Evolutionary conservation across 2,888 invertebrate species (phyloP).

Genomic region (Luperina testacea): DNA sequence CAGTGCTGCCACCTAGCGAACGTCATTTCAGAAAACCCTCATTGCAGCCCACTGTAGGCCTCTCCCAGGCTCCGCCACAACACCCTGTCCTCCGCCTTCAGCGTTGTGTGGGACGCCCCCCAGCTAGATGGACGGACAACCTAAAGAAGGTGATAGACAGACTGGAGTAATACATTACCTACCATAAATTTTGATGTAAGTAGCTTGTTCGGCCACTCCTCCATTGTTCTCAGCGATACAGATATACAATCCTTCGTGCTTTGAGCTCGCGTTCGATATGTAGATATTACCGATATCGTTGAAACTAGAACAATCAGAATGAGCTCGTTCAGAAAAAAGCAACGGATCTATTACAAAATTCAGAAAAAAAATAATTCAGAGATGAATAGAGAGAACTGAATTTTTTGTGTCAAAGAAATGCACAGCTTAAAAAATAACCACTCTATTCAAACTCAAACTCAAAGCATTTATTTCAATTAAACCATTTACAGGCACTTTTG

Average conservation of each 20-base stretch:
- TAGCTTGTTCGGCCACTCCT: slow-evolving; percentile 84
- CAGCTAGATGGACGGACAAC: too few species aligned
- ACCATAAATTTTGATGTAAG: slow-evolving; percentile 75
- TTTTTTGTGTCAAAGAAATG: background rate
- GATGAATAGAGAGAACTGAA: too few species aligned
- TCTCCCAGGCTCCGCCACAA: too few species aligned
- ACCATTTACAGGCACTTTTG: too few species aligned
- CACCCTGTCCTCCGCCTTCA: too few species aligned
- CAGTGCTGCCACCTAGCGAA: too few species aligned
- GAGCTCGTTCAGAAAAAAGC: background rate
- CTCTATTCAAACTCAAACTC: too few species aligned
- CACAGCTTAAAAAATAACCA: background rate
- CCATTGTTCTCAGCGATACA: slow-evolving; percentile 91
- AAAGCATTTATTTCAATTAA: too few species aligned
- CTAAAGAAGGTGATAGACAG: too few species aligned
- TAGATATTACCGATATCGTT: slow-evolving; percentile 80
- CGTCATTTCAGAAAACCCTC: too few species aligned
- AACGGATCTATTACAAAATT: background rate
- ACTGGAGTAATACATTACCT: slow-evolving; percentile 73
- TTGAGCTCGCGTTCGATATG: slow-evolving; percentile 81
- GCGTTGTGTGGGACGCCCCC: too few species aligned
- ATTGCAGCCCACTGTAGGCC: too few species aligned
- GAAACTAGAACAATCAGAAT: slow-evolving; percentile 73
- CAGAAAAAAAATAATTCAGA: background rate
- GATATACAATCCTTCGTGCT: slow-evolving; percentile 88